phyloP scores from a whole-genome alignment of 2,888 invertebrate genomes.

The Pantelozetes paolii region DNA sequence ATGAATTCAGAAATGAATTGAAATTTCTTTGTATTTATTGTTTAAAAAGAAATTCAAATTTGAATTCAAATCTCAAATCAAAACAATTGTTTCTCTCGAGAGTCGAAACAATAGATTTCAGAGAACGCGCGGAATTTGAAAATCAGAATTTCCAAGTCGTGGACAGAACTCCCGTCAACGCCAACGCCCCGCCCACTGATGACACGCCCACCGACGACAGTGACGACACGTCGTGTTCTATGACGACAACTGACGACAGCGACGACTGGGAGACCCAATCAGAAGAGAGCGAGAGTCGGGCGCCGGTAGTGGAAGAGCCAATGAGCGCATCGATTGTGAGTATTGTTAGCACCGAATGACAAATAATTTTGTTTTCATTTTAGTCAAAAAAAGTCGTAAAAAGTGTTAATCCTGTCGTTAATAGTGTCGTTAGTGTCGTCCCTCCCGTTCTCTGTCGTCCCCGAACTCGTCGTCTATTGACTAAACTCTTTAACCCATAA shows the following conservation, averaged over 20 bases:
- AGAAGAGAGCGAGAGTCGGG: no score
- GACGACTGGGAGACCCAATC: constrained; percentile 18
- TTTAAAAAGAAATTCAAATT: neutral
- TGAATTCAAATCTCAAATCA: no score
- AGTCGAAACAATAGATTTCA: constrained; percentile 33
- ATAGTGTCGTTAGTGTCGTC: neutral
- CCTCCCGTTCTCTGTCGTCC: neutral
- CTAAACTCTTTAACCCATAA: neutral
- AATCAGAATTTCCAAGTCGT: neutral
- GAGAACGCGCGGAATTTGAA: constrained; percentile 37
- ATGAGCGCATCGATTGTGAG: neutral
- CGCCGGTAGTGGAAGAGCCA: neutral
- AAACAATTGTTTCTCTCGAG: constrained; percentile 30
- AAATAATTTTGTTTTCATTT: no score
- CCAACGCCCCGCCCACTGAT: no score
- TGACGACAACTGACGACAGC: neutral
- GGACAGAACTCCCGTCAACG: neutral
- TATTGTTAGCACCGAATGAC: no score
- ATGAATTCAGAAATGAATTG: constrained; percentile 35
- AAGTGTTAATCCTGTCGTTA: no score
- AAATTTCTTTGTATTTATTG: constrained; percentile 37
- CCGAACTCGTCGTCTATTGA: neutral
- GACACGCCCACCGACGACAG: neutral
- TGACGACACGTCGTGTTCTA: no score
- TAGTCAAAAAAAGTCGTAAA: no score